phyloP scores from a whole-genome alignment of 2,797 vertebrate species.

The Phoebastria nigripes region DNA sequence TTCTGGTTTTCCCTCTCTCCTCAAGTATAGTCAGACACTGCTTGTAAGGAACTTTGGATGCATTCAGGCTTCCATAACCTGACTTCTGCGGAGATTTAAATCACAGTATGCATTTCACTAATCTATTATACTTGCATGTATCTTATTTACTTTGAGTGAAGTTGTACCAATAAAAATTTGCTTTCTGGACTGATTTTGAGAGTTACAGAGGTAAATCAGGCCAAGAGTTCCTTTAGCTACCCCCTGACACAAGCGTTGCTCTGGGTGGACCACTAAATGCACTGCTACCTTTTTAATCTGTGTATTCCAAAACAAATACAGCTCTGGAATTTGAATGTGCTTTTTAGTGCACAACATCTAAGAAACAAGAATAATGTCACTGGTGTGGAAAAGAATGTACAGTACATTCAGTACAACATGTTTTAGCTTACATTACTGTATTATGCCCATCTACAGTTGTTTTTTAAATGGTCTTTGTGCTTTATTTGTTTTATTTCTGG shows the following conservation, averaged over 20 bases:
- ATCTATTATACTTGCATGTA: not conserved
- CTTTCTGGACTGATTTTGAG: not conserved
- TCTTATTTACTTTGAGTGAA: not conserved
- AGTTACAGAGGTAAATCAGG: not conserved
- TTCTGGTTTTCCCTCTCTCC: not conserved
- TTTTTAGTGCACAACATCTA: not conserved
- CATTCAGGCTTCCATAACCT: not conserved
- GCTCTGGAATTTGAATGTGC: not conserved
- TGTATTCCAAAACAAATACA: not conserved
- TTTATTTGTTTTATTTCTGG: not conserved
- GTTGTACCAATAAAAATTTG: not conserved
- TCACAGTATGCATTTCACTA: not conserved
- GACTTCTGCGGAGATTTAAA: not conserved
- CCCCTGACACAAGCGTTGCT: not conserved
- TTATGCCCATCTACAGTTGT: not conserved
- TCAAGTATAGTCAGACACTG: not conserved
- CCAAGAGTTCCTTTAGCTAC: not conserved
- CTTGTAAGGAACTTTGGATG: not conserved
- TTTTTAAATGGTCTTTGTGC: not conserved
- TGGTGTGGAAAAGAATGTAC: constrained; percentile 21
- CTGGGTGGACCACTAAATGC: not conserved
- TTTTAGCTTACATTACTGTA: not conserved
- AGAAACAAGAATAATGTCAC: not conserved
- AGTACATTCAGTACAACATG: not conserved
- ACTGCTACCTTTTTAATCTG: not conserved